Conservation (phyloP, 2,113 vertebrate genomes). For the Ibidorhyncha struthersii region DNA sequence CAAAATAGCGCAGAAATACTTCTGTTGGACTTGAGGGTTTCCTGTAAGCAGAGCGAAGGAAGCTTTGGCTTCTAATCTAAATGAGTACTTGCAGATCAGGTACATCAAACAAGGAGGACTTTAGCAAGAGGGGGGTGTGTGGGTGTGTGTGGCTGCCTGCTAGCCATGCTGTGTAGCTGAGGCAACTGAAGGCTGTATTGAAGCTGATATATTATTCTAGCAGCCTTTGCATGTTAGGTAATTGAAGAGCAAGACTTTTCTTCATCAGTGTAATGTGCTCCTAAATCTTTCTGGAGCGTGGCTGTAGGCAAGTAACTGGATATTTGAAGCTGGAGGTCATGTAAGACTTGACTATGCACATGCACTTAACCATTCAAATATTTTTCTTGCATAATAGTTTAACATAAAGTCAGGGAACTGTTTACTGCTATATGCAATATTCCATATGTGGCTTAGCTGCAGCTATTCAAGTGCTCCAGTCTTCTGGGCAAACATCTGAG, state of each 20-base stretch:
- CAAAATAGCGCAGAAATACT: not conserved
- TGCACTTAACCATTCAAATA: constrained; percentile 25
- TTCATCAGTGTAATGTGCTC: not conserved
- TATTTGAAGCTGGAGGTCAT: constrained; percentile 28
- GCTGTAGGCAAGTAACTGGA: not conserved
- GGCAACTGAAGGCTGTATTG: not conserved
- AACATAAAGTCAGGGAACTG: not conserved
- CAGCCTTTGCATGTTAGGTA: not conserved
- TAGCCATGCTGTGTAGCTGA: not conserved
- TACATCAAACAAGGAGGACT: not conserved
- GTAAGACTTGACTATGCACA: constrained; percentile 23
- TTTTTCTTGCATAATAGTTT: not conserved
- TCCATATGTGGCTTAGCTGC: not conserved
- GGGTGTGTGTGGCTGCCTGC: not conserved
- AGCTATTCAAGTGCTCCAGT: not conserved
- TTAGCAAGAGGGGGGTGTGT: not conserved
- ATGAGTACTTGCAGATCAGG: not conserved
- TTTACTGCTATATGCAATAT: not conserved
- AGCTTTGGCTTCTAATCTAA: not conserved
- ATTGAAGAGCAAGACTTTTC: not conserved
- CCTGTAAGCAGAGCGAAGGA: not conserved
- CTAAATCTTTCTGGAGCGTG: not conserved
- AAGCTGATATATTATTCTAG: not conserved
- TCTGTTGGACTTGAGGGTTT: not conserved
- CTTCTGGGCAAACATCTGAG: not conserved